Conservation (phyloP, 2,888 invertebrate species). For the Eretmocerus hayati region DNA sequence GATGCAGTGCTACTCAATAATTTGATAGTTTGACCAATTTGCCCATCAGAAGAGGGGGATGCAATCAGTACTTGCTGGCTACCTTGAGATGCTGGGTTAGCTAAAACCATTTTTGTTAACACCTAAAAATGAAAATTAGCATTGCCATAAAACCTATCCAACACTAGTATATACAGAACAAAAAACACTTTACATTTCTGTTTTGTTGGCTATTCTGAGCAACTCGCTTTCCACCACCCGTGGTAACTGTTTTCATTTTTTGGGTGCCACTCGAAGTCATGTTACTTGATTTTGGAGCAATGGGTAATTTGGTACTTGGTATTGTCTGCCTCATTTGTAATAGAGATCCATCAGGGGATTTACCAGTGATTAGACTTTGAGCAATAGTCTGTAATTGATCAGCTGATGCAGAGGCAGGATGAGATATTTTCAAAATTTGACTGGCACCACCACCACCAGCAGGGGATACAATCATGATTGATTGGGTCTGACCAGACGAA, state of each 20-base stretch:
- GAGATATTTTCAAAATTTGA: constrained; percentile 45
- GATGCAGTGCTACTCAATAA: constrained; percentile 37
- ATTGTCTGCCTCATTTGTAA: constrained; percentile 40
- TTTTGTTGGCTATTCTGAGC: constrained; percentile 46
- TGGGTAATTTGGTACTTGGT: constrained; percentile 34
- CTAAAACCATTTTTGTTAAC: constrained; percentile 43
- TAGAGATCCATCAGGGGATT: constrained; percentile 44
- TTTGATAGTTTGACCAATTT: constrained; percentile 39
- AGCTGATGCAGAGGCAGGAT: constrained; percentile 41
- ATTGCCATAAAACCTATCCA: neutral
- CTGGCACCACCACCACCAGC: constrained; percentile 42
- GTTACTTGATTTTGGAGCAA: constrained; percentile 37
- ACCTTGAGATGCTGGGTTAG: constrained; percentile 40
- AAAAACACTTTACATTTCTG: constrained; percentile 35
- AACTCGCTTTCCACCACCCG: constrained; percentile 40
- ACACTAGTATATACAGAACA: neutral
- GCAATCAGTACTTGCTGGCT: constrained; percentile 43
- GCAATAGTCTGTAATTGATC: constrained; percentile 43
- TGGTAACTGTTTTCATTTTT: constrained; percentile 36
- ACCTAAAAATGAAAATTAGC: constrained; percentile 10
- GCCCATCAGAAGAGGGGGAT: constrained; percentile 37
- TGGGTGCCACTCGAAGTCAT: constrained; percentile 39
- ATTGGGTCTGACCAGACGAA: constrained; percentile 40
- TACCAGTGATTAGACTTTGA: constrained; percentile 44
- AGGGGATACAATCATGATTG: constrained; percentile 45